These are phyloP conservation scores for Acleris sparsana DNA, from an alignment of 2,888 invertebrate genomes.

Conservation along the genomic window DNA sequence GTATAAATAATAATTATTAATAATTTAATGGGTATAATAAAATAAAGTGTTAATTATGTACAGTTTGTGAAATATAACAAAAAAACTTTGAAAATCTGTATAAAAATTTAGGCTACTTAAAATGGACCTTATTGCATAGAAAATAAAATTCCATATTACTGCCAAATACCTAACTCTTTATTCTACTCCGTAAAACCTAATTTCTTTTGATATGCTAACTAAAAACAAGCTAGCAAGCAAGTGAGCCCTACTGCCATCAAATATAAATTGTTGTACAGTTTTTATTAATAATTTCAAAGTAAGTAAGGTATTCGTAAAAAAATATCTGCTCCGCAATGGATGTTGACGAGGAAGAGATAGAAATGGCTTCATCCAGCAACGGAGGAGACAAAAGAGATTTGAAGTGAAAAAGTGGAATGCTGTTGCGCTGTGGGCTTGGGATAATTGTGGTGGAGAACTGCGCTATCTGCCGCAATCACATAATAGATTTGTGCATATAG, in stretches of 20 bases:
- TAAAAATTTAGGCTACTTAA: too few relatives aligned
- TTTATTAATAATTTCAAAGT: conserved; percentile 31
- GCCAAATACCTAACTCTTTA: too few relatives aligned
- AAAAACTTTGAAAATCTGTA: too few relatives aligned
- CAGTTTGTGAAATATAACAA: too few relatives aligned
- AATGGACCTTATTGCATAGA: too few relatives aligned
- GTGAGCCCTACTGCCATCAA: conserved; percentile 33
- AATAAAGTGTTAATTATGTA: too few relatives aligned
- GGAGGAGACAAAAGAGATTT: conserved; percentile 96
- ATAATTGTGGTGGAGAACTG: conserved; percentile 99
- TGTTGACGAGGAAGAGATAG: conserved; percentile 95
- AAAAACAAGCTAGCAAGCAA: conserved; percentile 19
- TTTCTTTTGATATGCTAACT: too few relatives aligned
- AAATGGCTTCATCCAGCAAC: conserved; percentile 94
- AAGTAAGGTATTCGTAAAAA: conserved; percentile 59
- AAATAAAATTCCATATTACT: too few relatives aligned
- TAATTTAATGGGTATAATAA: too few relatives aligned
- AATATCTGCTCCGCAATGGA: conserved; percentile 90
- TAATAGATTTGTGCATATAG: conserved; percentile 99
- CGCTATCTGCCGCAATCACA: conserved; percentile 99
- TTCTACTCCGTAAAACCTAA: too few relatives aligned
- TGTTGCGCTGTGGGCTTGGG: conserved; percentile 99
- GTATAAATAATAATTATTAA: too few relatives aligned
- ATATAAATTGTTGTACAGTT: conserved; percentile 54
- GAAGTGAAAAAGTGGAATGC: conserved; percentile 99